phyloP scores from a whole-genome alignment of 2,113 vertebrate genomes.

The Fregetta grallaria region DNA sequence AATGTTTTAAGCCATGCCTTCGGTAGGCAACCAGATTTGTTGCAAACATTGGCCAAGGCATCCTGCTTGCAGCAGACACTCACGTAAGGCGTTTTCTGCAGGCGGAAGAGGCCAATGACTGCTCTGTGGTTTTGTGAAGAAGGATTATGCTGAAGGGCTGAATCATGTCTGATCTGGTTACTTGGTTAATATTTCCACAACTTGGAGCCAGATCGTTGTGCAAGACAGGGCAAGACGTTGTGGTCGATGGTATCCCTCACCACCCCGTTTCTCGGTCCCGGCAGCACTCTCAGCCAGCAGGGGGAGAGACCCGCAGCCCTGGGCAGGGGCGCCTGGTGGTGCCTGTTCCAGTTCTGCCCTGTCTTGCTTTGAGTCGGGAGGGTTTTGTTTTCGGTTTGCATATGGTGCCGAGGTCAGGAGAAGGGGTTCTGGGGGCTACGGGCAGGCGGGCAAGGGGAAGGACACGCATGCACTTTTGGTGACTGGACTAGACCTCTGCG shows the following conservation, averaged over 20 bases:
- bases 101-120: neutral
- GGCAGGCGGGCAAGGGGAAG: neutral
- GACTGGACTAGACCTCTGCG: rapidly evolving
- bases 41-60: neutral
- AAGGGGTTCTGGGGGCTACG: neutral
- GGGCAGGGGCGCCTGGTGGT: neutral
- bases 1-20: neutral
- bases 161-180: slow-evolving; percentile 69
- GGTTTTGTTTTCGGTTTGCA: rapidly evolving
- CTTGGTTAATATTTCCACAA: slow-evolving; percentile 51
- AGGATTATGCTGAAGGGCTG: slow-evolving; percentile 47
- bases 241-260: slow-evolving; percentile 28
- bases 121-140: slow-evolving; percentile 57
- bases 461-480: rapidly evolving
- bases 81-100: neutral
- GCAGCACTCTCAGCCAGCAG: neutral
- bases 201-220: slow-evolving; percentile 44
- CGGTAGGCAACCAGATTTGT: neutral
- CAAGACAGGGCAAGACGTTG: slow-evolving; percentile 40
- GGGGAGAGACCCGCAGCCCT: neutral
- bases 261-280: neutral
- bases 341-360: rapidly evolving
- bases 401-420: neutral
- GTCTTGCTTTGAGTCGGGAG: neutral
- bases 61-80: slow-evolving; percentile 10